Base-by-base conservation (phyloP, 2,113 vertebrate genomes). In the Gorilla gorilla region DNA sequence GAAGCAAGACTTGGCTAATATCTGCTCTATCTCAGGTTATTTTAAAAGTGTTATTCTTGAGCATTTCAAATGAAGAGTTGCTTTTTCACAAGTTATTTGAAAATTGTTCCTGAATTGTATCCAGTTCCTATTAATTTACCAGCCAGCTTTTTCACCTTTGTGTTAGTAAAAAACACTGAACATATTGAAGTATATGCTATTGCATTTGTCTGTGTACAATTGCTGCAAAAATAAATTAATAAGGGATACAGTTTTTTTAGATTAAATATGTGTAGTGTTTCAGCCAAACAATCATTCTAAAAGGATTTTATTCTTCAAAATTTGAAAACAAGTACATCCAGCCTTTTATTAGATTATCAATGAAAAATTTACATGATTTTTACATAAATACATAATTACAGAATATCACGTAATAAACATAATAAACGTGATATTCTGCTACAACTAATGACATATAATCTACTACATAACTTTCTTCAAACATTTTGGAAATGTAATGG, bases 161-260 rank as follows among this genome's bases (percentile, higher is more conserved):
- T 72, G 30, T 83, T 80, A 76, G 23, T 57, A 73, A 94, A 59
- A 59, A 32, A 32, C 32, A 55, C 50, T 70, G 75, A 55, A 72
- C 18, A 18, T 91, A 93, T 8, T 96, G 32, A 82, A 78, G 5
- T 27, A n/a, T 40, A 73, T 48, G 8, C 22, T 68, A 38, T 32
- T 93, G n/a, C 14, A 73, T 79, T 93, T 96, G 52, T 83, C 76
- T 72, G 35, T 72, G 45, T 61, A 89, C 20, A 70, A 25, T 84
- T 76, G 23, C 20, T 91, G 8, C 10, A 96, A 84, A 94, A 96
- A 86, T 89, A 59, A 91, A 98, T 88, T 93, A 61, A 89, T 57
- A 85, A 91, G 66, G 82, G 30, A 83, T 5, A 78, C 35, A 50
- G 0, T 11, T 8, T 90, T 81, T 66, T 57, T 68, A 89, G 17